These are phyloP conservation scores for Glomeris maerens DNA, from an alignment of 1,140 invertebrate genomes.

Conservation along the genomic window DNA sequence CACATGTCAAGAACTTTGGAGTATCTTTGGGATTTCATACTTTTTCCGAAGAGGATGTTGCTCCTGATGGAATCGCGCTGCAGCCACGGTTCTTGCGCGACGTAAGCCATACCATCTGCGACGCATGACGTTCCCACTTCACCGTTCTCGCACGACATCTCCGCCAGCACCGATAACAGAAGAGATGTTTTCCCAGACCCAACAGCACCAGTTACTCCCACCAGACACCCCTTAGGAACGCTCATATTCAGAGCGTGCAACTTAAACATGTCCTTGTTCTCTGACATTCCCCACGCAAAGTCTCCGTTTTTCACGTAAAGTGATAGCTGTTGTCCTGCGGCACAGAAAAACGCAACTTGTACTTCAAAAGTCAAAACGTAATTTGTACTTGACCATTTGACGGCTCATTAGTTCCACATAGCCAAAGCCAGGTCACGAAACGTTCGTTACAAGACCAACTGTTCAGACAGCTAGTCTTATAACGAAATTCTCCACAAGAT, in stretches of 20 bases:
- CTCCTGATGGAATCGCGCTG: constrained; percentile 74
- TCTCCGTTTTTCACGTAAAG: neutral
- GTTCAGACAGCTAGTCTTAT: too few species aligned
- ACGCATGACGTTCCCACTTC: constrained; percentile 29
- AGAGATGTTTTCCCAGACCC: constrained; percentile 65
- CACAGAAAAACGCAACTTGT: too few species aligned
- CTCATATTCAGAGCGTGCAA: neutral
- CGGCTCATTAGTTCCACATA: too few species aligned
- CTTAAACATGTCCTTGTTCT: neutral
- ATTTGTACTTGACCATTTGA: too few species aligned
- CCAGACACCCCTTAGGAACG: constrained; percentile 30
- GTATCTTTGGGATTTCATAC: constrained; percentile 62
- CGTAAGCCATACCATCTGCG: constrained; percentile 61
- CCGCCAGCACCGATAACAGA: constrained; percentile 54
- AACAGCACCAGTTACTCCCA: constrained; percentile 47
- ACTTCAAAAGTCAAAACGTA: too few species aligned
- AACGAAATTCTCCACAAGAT: too few species aligned
- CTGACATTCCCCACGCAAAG: neutral
- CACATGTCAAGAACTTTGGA: constrained; percentile 56
- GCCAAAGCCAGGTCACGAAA: too few species aligned
- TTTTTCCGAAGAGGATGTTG: constrained; percentile 82
- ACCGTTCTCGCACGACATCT: constrained; percentile 49
- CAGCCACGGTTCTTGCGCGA: constrained; percentile 82
- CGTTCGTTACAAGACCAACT: too few species aligned
- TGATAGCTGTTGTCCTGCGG: neutral